Evolutionary conservation across 2,797 vertebrate species (phyloP), one percentile per base, ranked within the genome.

Genomic region (Rhinichthys osculus): DNA sequence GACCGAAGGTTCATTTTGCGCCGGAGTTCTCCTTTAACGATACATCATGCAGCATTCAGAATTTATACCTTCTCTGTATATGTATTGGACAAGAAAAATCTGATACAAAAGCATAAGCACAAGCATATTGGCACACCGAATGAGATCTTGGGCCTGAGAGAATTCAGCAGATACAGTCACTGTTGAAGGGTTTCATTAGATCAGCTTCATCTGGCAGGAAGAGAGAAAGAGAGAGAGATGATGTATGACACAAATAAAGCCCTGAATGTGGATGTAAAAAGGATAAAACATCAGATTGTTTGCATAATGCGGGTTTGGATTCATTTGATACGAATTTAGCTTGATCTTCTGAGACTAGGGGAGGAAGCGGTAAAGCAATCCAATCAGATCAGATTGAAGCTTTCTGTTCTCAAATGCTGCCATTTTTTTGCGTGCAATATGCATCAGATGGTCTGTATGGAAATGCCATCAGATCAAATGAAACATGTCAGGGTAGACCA

Each of bases 111-210:
- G 17, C 57, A 80, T 14, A 74, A 21, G 35, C 81, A 83, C 54
- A 67, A 30, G 19, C 11, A 76, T 38, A 35, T 44, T 54, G 30
- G 9, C 27, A 59, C 13, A 67, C 3, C 52, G 42, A 81, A 50
- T 52, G 50, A 76, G 72, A 71, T 84, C 8, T 50, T 67, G 57
- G 33, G 80, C 19, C 44, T 69, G 69, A 54, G 81, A 64, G 82
- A 67, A 78, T 85, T 54, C 81, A 67, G 57, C 52, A 85, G 66
- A 87, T 54, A 77, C 83, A 71, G 66, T 81, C 67, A 80, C 74
- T 79, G 83, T 71, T 77, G 35, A 47, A 80, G 70, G 77, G 38
- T 83, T 82, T 85, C 83, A 78, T 78, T 84, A 73, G 78, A 71
- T 84, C 62, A 71, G 83, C 76, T 82, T 70, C 44, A 78, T 70